Conservation (phyloP, 2,113 vertebrate species). For the Rhodinocichla rosea region DNA sequence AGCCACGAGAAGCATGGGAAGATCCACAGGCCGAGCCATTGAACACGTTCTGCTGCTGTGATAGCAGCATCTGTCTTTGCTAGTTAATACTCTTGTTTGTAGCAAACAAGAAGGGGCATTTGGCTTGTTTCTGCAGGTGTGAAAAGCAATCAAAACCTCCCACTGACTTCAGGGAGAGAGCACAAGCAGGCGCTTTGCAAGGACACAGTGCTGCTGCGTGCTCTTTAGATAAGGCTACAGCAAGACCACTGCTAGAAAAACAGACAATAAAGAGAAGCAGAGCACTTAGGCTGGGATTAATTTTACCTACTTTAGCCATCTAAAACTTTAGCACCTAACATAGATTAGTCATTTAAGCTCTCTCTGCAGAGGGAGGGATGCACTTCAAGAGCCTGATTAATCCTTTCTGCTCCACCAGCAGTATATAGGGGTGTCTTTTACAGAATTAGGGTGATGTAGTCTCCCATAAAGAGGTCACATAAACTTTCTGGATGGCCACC, state of each 20-base stretch:
- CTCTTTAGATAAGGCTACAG: neutral
- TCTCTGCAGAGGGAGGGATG: neutral
- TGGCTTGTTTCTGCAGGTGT: neutral
- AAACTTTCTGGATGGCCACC: neutral
- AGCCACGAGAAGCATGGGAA: neutral
- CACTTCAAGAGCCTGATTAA: neutral
- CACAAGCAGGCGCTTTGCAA: neutral
- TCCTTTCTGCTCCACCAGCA: neutral
- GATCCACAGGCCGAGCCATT: neutral
- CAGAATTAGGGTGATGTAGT: neutral
- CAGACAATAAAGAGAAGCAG: neutral
- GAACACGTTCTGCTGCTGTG: neutral
- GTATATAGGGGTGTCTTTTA: neutral
- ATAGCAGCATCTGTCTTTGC: neutral
- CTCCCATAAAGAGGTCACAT: neutral
- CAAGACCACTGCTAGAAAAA: neutral
- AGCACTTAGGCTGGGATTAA: neutral
- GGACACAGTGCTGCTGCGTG: neutral
- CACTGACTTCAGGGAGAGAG: neutral
- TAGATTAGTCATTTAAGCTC: neutral
- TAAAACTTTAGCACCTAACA: neutral
- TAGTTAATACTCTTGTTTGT: neutral
- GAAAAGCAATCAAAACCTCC: neutral
- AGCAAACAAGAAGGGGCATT: neutral
- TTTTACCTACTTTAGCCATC: neutral